Base-by-base conservation (phyloP, 2,797 vertebrate species). In the Picus viridis region DNA sequence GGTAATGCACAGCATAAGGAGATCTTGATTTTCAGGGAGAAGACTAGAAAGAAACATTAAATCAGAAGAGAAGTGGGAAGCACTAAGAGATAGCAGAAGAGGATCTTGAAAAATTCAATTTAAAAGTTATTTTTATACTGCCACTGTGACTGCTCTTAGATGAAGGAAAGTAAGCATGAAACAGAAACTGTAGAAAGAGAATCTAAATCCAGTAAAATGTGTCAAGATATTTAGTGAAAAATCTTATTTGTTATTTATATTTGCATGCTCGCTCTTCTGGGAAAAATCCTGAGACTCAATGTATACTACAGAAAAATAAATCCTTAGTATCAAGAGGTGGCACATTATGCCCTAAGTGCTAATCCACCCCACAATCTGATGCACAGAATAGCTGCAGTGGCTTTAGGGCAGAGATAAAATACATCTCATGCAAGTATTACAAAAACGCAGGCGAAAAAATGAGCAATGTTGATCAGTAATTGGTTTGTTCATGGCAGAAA, bases 91-190 rank as follows among this genome's bases (percentile, higher is more conserved):
- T 39, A 91, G 77, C 88, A 79, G 54, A 94, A 77, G 69, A 91
- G 51, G 72, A 89, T 82, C 85, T 83, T 0, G 1, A 92, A 95
- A 96, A 95, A 93, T 92, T 96, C 72, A 81, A 95, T 94, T 94
- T 94, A 87, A 32, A 88, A 95, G 94, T 83, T 93, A 96, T 96
- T 95, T 96, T 94, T 92, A 89, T 71, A 73, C 58, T 84, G 83
- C 90, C 32, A 76, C 92, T 73, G 51, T 43, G 41, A 92, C 49
- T 86, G 68, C 83, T 93, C 71, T 93, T 62, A 89, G 85, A 92
- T 76, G 92, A 93, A 86, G 73, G 64, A 88, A 95, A 96, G 54
- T 56, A 86, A 95, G 94, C 94, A 91, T 73, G 77, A 90, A 94
- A 90, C 89, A 82, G 73, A 88, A 95, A 88, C 72, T 82, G 77